These are phyloP conservation scores for Athene cunicularia DNA, from an alignment of 2,113 vertebrate species.

Conservation along the genomic window DNA sequence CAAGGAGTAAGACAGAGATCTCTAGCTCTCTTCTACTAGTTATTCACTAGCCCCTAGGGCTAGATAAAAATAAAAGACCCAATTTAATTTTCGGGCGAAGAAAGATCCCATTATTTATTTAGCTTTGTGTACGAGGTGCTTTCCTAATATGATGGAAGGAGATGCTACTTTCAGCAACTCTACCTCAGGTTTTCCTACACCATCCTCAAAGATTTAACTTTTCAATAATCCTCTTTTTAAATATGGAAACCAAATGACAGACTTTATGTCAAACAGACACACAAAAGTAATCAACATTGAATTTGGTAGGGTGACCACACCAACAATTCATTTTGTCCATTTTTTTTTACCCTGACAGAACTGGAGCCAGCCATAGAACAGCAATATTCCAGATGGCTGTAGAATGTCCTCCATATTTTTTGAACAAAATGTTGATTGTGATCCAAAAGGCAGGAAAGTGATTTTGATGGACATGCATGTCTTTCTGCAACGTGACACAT, in stretches of 20 bases:
- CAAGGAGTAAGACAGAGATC: background rate
- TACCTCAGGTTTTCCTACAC: background rate
- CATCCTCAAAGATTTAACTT: background rate
- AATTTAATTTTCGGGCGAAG: background rate
- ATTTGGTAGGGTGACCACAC: background rate
- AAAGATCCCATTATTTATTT: background rate
- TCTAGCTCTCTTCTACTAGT: background rate
- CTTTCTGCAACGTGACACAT: background rate
- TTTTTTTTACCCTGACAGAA: background rate
- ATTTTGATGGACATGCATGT: background rate
- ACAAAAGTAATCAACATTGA: background rate
- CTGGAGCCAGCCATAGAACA: background rate
- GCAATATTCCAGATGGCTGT: conserved; percentile 7
- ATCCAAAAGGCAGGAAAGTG: background rate
- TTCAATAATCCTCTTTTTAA: background rate
- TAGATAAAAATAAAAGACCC: background rate
- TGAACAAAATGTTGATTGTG: background rate
- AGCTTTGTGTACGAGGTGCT: background rate
- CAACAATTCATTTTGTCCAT: background rate
- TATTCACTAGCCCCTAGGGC: background rate
- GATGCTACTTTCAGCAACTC: background rate
- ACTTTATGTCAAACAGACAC: background rate
- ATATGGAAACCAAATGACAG: background rate
- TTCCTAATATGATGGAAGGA: background rate
- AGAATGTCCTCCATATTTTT: background rate